Base-by-base conservation (phyloP, 2,888 invertebrate species). In the Trichacis sp. region DNA sequence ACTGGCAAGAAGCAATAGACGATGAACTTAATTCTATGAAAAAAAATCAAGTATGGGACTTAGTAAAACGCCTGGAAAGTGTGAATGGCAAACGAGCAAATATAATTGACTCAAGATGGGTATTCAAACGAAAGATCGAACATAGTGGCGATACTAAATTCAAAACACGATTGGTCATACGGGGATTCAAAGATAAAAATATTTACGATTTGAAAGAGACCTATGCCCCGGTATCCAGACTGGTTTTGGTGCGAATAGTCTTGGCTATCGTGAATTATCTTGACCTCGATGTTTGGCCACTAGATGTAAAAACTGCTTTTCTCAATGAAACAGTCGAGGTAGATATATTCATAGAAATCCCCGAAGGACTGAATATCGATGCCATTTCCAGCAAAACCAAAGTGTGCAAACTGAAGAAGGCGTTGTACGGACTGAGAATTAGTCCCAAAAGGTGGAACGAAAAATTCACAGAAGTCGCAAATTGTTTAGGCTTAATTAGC, bases 231-330 rank as follows among this genome's bases (percentile, higher is more conserved):
- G n/a, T 15, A 5, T 24, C 8, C 4, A 24, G 24, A 24, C 3
- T 24, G 24, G 8, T 8, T 24, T 24, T 65, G 8, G 42, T 62
- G 6, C 30, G 68, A 56, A 14, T 62, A 1, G 40, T 55, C 0
- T 18, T 62, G 17, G 50, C 56, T 0, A 49, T 59, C 2, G 51
- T 56, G 0, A 65, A 59, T 20, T 53, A 55, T 45, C 14, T 33
- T 2, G 43, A 62, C 47, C 12, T 55, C 14, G 36, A 51, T 2
- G 30, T 49, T 0, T 40, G 19, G 38, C 57, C 56, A 58, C 40
- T 61, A 8, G 65, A 66, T 14, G 65, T 69, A 5, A 65, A 65
- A 46, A 73, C 69, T 20, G 73, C 73, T 1, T 75, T 73, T 46
- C 40, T 74, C 6, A 68, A 73, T 46, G 72, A 69, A 18, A 48